A percentile compares a stretch with the other conserved stretches of the same genome.
phyloP scores from a whole-genome alignment of 2,888 invertebrate genomes.

The Pemphredon lugubris region DNA sequence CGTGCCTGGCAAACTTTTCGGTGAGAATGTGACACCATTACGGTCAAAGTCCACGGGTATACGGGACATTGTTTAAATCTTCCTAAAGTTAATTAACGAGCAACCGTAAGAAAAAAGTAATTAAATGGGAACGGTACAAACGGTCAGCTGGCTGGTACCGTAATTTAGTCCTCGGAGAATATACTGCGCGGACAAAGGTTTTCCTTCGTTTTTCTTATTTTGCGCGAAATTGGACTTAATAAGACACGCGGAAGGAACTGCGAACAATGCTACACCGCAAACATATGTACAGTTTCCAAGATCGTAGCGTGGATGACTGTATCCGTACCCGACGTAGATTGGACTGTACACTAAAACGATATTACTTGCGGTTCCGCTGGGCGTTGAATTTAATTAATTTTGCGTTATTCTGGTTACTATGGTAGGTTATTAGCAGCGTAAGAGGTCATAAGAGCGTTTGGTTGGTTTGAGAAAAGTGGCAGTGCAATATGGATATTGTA shows the following conservation, averaged over 20 bases:
- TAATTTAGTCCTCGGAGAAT: conserved; percentile 14
- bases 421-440: neutral
- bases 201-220: neutral
- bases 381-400: neutral
- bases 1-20: no score
- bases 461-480: no score
- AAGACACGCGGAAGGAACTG: neutral
- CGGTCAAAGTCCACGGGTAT: neutral
- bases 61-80: neutral
- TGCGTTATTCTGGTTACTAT: neutral
- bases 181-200: conserved; percentile 5
- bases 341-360: no score
- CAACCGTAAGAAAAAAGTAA: neutral
- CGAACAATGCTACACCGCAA: neutral
- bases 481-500: neutral
- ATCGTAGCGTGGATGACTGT: no score
- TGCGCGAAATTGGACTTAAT: neutral
- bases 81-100: conserved; percentile 8
- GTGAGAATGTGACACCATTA: no score
- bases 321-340: no score
- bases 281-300: no score
- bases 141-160: neutral
- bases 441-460: neutral
- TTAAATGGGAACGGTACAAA: no score
- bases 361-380: neutral